phyloP scores from a whole-genome alignment of 35 echinoderm and acorn worm species.

The Heliocidaris erythrogramma region DNA sequence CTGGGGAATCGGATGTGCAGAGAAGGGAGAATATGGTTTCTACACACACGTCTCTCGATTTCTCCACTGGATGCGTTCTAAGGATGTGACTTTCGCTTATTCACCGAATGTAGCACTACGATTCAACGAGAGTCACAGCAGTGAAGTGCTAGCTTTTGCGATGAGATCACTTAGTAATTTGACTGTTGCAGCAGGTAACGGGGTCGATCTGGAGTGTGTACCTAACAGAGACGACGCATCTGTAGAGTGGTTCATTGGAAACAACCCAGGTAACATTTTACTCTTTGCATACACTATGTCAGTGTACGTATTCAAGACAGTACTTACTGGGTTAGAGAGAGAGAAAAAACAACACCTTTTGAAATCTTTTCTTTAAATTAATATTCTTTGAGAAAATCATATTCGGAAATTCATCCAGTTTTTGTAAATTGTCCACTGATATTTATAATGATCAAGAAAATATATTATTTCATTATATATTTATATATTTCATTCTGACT shows the following conservation, averaged over 20 bases:
- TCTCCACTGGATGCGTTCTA: constrained; percentile 58
- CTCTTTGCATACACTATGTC: too few relatives aligned
- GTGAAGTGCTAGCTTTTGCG: background rate
- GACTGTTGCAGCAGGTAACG: background rate
- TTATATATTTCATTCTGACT: too few relatives aligned
- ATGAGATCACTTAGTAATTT: background rate
- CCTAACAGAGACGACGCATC: background rate
- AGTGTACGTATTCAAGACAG: too few relatives aligned
- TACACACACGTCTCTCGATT: constrained; percentile 76
- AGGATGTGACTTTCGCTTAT: background rate
- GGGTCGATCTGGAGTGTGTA: background rate
- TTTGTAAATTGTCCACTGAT: too few relatives aligned
- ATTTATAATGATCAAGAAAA: too few relatives aligned
- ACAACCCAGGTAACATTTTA: background rate
- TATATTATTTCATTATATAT: too few relatives aligned
- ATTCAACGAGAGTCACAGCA: background rate
- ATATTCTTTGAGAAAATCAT: too few relatives aligned
- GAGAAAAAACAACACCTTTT: too few relatives aligned
- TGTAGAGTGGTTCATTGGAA: background rate
- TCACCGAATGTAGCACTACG: background rate
- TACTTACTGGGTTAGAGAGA: too few relatives aligned
- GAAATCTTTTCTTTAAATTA: too few relatives aligned
- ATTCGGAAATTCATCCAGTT: too few relatives aligned
- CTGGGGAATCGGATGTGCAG: constrained; percentile 50
- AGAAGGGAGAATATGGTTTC: constrained; percentile 75